A percentile compares a stretch with the other conserved stretches of the same genome.
Conservation (phyloP, 2,797 vertebrate genomes). For the Halcyon leucocephala region DNA sequence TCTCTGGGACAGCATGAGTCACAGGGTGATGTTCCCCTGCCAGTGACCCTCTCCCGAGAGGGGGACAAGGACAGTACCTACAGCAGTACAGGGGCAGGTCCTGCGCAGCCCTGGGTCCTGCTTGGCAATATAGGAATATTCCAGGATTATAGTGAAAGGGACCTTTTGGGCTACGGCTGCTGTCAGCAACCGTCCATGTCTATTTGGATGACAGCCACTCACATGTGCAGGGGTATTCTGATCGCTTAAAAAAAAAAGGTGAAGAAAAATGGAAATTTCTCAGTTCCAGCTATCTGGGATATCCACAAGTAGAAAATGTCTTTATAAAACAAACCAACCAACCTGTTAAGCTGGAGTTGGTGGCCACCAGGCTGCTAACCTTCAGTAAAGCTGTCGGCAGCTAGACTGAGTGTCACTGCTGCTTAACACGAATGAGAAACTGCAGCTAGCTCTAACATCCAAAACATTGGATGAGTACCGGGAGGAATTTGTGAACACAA, state of each 20-base stretch:
- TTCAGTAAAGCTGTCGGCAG: not conserved
- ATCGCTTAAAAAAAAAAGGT: not conserved
- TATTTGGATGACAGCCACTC: not conserved
- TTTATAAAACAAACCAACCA: not conserved
- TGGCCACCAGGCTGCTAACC: not conserved
- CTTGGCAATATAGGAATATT: not conserved
- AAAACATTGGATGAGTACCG: conserved; percentile 35
- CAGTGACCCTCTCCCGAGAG: too few species aligned
- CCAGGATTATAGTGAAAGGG: not conserved
- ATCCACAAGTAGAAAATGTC: rapidly evolving
- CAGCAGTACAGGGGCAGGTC: rapidly evolving
- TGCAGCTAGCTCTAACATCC: not conserved
- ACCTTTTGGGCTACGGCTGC: not conserved
- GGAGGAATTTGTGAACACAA: not conserved
- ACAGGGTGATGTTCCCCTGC: rapidly evolving
- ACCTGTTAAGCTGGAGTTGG: not conserved
- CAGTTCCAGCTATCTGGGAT: not conserved
- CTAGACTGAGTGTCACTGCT: conserved; percentile 23
- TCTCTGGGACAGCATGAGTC: not conserved
- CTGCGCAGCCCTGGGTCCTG: rapidly evolving
- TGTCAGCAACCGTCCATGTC: rapidly evolving
- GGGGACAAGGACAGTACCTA: rapidly evolving
- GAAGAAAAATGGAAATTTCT: not conserved
- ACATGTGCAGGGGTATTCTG: not conserved
- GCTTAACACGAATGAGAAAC: conserved; percentile 42